These are phyloP conservation scores for Oscheius sp. DNA, from an alignment of 2,888 invertebrate genomes.

Conservation along the genomic window DNA sequence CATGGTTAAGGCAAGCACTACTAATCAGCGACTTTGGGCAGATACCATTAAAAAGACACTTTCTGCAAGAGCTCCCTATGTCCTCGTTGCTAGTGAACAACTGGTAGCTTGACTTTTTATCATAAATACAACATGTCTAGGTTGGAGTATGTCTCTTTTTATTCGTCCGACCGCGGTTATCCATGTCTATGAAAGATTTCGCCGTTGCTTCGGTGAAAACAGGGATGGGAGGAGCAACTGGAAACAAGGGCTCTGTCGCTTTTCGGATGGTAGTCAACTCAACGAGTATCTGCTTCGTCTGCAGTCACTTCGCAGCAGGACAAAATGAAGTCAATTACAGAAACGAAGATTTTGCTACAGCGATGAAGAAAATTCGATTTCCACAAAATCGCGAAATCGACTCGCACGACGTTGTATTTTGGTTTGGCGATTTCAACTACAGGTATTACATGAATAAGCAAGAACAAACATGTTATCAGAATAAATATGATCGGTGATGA, in stretches of 20 bases:
- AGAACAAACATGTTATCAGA: constrained; percentile 9
- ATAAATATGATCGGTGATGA: constrained; percentile 57
- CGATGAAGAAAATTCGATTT: constrained; percentile 81
- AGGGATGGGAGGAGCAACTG: constrained; percentile 94
- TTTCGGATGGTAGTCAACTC: constrained; percentile 83
- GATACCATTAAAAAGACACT: constrained; percentile 84
- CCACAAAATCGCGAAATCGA: constrained; percentile 75
- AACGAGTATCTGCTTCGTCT: constrained; percentile 94
- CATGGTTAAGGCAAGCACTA: constrained; percentile 91
- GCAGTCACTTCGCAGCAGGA: constrained; percentile 98
- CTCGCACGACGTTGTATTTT: constrained; percentile 97
- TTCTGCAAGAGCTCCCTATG: constrained; percentile 52
- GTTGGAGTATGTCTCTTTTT: constrained; percentile 97
- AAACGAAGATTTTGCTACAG: constrained; percentile 95
- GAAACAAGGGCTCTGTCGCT: constrained; percentile 80
- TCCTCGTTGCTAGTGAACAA: constrained; percentile 57
- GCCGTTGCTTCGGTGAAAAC: constrained; percentile 82
- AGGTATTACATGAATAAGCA: constrained; percentile 72
- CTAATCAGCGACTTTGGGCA: constrained; percentile 93
- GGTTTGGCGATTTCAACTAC: constrained; percentile 99
- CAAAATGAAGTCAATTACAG: constrained; percentile 88
- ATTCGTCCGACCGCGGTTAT: constrained; percentile 87
- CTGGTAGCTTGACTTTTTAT: constrained; percentile 43
- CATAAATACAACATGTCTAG: constrained; percentile 74
- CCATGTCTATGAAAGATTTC: constrained; percentile 80